Evolutionary conservation across 2,888 invertebrate genomes (phyloP), one percentile per base, ranked within the genome.

Genomic region (Acleris holmiana): DNA sequence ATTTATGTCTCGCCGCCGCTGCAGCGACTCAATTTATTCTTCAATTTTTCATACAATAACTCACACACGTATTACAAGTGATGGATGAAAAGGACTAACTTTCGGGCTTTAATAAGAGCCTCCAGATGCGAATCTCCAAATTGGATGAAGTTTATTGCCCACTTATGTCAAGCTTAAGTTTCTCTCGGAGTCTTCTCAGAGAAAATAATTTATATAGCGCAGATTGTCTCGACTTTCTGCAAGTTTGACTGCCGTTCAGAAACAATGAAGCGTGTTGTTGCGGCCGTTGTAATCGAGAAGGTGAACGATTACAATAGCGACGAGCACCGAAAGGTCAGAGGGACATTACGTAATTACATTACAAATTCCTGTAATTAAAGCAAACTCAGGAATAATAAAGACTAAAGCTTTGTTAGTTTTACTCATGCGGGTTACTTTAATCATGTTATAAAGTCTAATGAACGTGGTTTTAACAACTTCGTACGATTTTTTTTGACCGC

Each of bases 11-110:
- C 89, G 91, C 91, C 89, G 91, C 90, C 86, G 89, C 86, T 90
- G 91, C 91, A 92, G 91, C 91, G 92, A 92, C 92, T 91, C 92
- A 92, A 92, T 92, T 92, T 92, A 92, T 92, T 92, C 92, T 92
- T 91, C 92, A 92, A 92, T 92, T 92, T 92, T 92, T 92, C 92
- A 91, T 92, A 91, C 91, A 91, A 92, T 92, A 91, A 92, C 91
- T 92, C 92, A 92, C 91, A 92, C 87, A 91, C 91, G 91, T 92
- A 92, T 91, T 91, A 91, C 89, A 88, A 87, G 91, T 92, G 92
- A 92, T 92, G 92, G 92, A 92, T 92, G 92, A 91, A 92, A 91
- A 91, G 90, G 91, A 92, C 91, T 91, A 92, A 92, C 91, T 91
- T 92, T 92, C 91, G 91, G 91, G 91, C 91, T 92, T 92, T 92